phyloP scores from a whole-genome alignment of 2,113 vertebrate genomes.

The Podocnemis expansa region DNA sequence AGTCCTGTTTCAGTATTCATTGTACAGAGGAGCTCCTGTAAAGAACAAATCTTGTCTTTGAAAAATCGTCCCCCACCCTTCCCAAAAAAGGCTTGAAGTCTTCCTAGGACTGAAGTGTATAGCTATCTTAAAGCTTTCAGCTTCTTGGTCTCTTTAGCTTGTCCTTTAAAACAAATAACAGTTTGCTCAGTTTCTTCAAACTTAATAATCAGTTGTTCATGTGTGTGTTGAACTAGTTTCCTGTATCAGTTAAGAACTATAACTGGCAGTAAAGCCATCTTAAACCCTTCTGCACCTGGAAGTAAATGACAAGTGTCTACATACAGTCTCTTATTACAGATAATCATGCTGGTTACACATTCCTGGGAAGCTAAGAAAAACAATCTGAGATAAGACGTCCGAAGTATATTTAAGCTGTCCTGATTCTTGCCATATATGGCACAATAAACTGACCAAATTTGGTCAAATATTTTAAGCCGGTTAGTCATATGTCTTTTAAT shows the following conservation, averaged over 20 bases:
- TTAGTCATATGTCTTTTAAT: slow-evolving; percentile 87
- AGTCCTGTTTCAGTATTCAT: neutral
- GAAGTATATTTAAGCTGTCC: slow-evolving; percentile 71
- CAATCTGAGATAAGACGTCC: slow-evolving; percentile 74
- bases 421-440: slow-evolving; percentile 77
- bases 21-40: neutral
- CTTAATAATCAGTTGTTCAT: neutral
- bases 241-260: neutral
- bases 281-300: neutral
- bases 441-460: slow-evolving; percentile 87
- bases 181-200: neutral
- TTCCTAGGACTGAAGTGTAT: neutral
- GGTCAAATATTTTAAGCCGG: slow-evolving; percentile 88
- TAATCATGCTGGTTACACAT: slow-evolving; percentile 22
- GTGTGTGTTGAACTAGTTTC: slow-evolving; percentile 1
- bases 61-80: neutral
- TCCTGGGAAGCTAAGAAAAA: slow-evolving; percentile 13
- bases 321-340: neutral
- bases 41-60: neutral
- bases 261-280: neutral
- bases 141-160: neutral
- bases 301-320: slow-evolving; percentile 12
- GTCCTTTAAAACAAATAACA: neutral
- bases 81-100: neutral
- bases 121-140: neutral